phyloP scores from a whole-genome alignment of 2,888 invertebrate species.

The Lycaena phlaeas region DNA sequence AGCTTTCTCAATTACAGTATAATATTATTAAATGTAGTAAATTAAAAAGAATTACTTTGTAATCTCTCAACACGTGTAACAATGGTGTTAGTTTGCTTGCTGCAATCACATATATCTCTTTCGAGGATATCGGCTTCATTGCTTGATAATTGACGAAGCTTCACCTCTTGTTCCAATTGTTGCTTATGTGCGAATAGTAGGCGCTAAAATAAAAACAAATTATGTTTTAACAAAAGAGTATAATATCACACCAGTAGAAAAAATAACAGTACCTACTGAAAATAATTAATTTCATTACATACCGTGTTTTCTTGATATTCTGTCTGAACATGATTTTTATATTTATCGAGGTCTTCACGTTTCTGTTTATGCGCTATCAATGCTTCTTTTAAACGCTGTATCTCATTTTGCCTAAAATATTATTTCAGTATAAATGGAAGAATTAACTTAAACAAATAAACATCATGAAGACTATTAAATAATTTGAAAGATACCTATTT shows the following conservation, averaged over 20 bases:
- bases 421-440: background rate
- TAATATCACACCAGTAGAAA: no score
- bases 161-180: slow-evolving; percentile 79
- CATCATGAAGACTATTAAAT: background rate
- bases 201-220: slow-evolving; percentile 48
- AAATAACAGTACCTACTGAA: no score
- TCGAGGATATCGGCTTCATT: slow-evolving; percentile 58
- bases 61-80: slow-evolving; percentile 48
- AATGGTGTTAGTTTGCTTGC: slow-evolving; percentile 60
- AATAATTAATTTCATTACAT: no score
- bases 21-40: background rate
- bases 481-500: slow-evolving; percentile 34
- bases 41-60: slow-evolving; percentile 31
- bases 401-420: slow-evolving; percentile 56
- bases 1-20: no score
- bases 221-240: no score
- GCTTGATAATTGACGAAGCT: slow-evolving; percentile 63
- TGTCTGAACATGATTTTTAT: slow-evolving; percentile 50
- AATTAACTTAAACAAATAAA: background rate
- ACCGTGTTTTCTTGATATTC: slow-evolving; percentile 68
- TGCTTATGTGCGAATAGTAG: slow-evolving; percentile 78
- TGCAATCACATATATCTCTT: slow-evolving; percentile 53
- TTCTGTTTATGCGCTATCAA: slow-evolving; percentile 48
- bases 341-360: slow-evolving; percentile 52
- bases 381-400: slow-evolving; percentile 53